These are phyloP conservation scores for Nestor notabilis DNA, from an alignment of 2,113 vertebrate species.

Conservation along the genomic window DNA sequence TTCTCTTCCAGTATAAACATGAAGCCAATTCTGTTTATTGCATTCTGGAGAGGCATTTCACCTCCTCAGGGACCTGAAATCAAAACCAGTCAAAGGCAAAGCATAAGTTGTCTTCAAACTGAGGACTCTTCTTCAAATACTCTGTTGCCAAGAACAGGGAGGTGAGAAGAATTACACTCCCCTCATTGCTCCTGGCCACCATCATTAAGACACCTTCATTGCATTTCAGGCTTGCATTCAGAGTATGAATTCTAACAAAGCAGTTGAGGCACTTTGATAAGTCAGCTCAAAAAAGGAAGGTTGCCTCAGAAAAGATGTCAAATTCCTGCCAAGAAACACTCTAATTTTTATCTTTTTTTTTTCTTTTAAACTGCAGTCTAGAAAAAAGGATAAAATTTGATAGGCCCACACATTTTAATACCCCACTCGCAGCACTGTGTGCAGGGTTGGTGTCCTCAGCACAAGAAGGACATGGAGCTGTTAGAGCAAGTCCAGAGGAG, in stretches of 20 bases:
- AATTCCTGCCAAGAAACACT: not conserved
- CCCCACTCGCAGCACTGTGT: no score
- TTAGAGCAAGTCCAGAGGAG: no score
- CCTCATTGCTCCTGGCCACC: not conserved
- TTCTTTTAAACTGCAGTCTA: not conserved
- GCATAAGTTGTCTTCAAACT: not conserved
- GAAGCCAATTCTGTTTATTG: not conserved
- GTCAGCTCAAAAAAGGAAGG: not conserved
- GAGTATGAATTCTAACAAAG: not conserved
- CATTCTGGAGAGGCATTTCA: not conserved
- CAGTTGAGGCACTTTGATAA: not conserved
- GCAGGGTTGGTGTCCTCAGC: no score
- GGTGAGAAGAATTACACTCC: not conserved
- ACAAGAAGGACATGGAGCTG: no score
- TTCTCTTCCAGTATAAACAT: not conserved
- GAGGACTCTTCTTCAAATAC: not conserved
- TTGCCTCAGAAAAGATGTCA: not conserved
- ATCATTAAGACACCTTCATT: not conserved
- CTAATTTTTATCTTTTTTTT: not conserved
- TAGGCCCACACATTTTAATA: not conserved
- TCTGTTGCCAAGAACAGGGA: not conserved
- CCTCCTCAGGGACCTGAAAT: not conserved
- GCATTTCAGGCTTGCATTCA: not conserved
- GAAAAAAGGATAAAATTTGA: not conserved
- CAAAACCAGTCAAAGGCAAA: not conserved